Base-by-base conservation (phyloP, 2,113 vertebrate species). In the Syngnathus typhle region DNA sequence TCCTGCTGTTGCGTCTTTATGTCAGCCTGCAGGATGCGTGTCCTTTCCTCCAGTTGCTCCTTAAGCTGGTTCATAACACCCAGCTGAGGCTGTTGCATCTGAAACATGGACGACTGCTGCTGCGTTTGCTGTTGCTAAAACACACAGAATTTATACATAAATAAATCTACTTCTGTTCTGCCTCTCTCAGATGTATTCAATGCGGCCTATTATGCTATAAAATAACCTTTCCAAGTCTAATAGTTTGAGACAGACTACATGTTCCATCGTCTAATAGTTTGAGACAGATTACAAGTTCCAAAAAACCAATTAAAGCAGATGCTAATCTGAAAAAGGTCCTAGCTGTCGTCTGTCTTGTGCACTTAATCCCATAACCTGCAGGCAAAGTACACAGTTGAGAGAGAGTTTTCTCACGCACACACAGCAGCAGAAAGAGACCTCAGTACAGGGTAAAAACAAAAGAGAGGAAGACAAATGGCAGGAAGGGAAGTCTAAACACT, bases 41-140 rank as follows among this genome's bases (percentile, higher is more conserved):
- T 95, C 72, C 92, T 88, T 65, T 95, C 91, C 71, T 94, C 92
- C 86, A 96, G 89, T 79, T 96, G 93, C 72, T 94, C 88, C 65
- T 91, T 95, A 67, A 96, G 91, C 76, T 93, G 93, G 73, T 92
- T 91, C 92, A 95, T 93, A 67, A 94, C 91, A 5, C 92, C 90
- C 65, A 93, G 70, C 70, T 93, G 73, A 1, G 93, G 92, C 91
- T 93, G 81, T 60, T 75, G 84, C 69, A 77, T 68, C 76, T 77
- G 73, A 71, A 81, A 86, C 69, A 82, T 65, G 47, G 80, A 65
- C 23, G 72, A 63, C 21, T 74, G 73, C 56, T 64, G 75, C 39
- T 68, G 76, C 32, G 56, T 55, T 51, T 82, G 81, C 71, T 79
- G 80, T 59, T 77, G 78, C 70, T 82, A 52, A 32, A 75, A 64